These are phyloP conservation scores for Siniperca chuatsi DNA, from an alignment of 2,113 vertebrate genomes.

Conservation along the genomic window DNA sequence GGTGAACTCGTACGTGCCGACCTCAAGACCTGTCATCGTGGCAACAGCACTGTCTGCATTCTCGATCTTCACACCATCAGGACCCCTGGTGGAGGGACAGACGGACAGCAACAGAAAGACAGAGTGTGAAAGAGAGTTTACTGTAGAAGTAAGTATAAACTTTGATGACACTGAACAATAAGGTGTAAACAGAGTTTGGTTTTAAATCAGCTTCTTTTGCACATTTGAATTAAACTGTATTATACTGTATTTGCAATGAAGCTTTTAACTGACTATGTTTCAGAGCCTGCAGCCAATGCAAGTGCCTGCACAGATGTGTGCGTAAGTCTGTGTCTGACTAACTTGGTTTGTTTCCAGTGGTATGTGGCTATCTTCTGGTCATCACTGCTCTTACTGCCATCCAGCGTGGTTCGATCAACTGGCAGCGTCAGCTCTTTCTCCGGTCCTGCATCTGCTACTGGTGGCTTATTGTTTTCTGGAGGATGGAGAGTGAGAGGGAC, in stretches of 20 bases:
- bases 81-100: constrained; percentile 86
- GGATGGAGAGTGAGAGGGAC: background rate
- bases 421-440: constrained; percentile 97
- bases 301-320: background rate
- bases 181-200: background rate
- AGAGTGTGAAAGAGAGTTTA: background rate
- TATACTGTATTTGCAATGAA: background rate
- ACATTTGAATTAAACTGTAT: background rate
- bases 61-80: constrained; percentile 92
- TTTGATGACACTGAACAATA: background rate
- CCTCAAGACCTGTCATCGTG: constrained; percentile 92
- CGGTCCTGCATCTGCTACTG: constrained; percentile 94
- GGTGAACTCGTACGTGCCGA: constrained; percentile 92
- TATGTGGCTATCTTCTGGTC: constrained; percentile 95
- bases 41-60: constrained; percentile 91
- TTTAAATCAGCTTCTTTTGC: background rate
- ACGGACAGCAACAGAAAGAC: background rate
- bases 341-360: constrained; percentile 94
- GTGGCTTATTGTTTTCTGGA: constrained; percentile 97
- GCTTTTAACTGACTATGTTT: background rate
- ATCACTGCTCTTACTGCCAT: constrained; percentile 94
- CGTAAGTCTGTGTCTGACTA: constrained; percentile 51
- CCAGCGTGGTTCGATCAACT: constrained; percentile 93
- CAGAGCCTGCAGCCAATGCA: background rate
- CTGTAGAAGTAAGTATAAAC: background rate